These are phyloP conservation scores for Lacerta viridis DNA, from an alignment of 2,797 vertebrate species.

Conservation along the genomic window DNA sequence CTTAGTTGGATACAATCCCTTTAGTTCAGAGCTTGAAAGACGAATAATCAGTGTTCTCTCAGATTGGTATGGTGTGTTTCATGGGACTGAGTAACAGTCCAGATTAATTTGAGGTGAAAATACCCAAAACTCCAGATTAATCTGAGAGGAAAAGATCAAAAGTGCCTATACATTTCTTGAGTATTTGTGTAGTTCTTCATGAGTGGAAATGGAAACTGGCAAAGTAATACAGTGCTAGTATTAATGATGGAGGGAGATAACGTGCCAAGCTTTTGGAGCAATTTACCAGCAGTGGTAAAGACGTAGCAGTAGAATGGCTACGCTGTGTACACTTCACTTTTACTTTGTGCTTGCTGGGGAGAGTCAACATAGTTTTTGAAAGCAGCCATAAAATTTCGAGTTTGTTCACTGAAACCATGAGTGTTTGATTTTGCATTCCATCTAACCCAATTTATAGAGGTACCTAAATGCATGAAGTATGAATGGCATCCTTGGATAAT, in stretches of 20 bases:
- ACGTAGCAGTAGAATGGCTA: not conserved
- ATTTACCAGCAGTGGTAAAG: not conserved
- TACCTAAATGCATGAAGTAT: slow-evolving; percentile 1
- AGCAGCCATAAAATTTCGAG: not conserved
- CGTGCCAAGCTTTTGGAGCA: not conserved
- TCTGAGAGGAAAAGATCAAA: not conserved
- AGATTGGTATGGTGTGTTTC: not conserved
- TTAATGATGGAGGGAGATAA: not conserved
- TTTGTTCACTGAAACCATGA: slow-evolving; percentile 12
- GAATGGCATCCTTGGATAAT: slow-evolving; percentile 25
- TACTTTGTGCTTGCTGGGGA: not conserved
- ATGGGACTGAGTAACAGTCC: not conserved
- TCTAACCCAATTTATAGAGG: slow-evolving; percentile 5
- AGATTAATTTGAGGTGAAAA: not conserved
- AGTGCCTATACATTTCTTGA: not conserved
- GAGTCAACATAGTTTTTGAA: slow-evolving; percentile 2
- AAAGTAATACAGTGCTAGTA: not conserved
- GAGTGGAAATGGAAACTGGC: not conserved
- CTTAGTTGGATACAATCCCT: no score
- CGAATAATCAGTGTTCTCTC: no score
- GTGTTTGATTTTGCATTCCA: slow-evolving; percentile 33
- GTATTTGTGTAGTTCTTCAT: not conserved
- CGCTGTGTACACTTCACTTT: not conserved
- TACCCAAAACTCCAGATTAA: not conserved
- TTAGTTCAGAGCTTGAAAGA: no score